A percentile compares a stretch with the other conserved stretches of the same genome.
phyloP scores from a whole-genome alignment of 2,888 invertebrate species.

The Flexamia atlantica region DNA sequence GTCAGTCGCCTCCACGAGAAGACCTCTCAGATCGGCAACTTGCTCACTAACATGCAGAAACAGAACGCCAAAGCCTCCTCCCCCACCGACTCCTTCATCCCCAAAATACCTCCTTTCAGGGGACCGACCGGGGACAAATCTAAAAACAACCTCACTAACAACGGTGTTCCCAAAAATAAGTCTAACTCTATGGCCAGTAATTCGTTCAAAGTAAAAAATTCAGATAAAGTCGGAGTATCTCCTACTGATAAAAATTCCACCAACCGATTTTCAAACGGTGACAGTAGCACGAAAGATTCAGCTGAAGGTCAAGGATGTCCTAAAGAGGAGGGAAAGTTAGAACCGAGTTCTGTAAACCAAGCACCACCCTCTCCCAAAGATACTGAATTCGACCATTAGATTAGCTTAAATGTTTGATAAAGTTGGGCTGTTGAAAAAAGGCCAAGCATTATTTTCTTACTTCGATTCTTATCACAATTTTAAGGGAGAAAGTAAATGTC shows the following conservation, averaged over 20 bases:
- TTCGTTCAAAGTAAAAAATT: neutral
- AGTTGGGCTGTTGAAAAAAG: neutral
- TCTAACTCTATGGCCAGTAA: neutral
- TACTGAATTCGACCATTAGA: neutral
- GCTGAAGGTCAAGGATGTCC: neutral
- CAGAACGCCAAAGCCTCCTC: constrained; percentile 77
- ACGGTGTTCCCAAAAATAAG: neutral
- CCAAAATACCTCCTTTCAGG: constrained; percentile 21
- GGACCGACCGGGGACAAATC: neutral
- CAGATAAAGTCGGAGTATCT: neutral
- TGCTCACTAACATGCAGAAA: constrained; percentile 93
- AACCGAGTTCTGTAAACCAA: neutral
- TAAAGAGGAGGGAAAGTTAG: neutral
- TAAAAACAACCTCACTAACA: neutral
- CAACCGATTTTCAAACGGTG: neutral
- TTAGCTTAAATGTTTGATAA: neutral
- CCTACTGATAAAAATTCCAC: neutral
- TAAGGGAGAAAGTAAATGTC: too few relatives aligned
- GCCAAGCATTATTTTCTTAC: too few relatives aligned
- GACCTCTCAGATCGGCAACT: constrained; percentile 96
- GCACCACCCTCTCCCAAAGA: neutral
- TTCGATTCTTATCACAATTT: too few relatives aligned
- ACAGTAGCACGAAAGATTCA: neutral
- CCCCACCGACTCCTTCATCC: constrained; percentile 19
- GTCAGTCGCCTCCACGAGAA: constrained; percentile 96